Conservation (phyloP, 2,797 vertebrate species). For the Enteromius fasciolatus region DNA sequence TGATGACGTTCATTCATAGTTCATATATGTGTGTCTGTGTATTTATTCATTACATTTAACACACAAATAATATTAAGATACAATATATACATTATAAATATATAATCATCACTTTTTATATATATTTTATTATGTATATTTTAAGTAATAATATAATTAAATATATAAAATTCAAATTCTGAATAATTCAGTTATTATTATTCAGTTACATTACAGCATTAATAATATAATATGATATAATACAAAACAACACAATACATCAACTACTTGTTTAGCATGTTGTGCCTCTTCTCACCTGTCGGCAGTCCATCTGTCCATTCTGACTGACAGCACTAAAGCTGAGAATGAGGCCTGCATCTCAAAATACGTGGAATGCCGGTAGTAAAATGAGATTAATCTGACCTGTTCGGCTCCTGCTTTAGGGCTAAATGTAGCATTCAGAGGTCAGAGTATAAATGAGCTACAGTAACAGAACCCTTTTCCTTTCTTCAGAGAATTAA, state of each 20-base stretch:
- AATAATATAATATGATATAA: background rate
- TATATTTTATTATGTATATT: background rate
- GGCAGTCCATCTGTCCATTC: background rate
- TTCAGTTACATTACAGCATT: background rate
- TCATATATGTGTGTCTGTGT: background rate
- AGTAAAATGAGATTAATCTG: slow-evolving; percentile 78
- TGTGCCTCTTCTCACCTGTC: background rate
- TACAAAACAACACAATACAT: no score
- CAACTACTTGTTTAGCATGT: background rate
- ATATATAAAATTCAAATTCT: background rate
- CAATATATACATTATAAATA: background rate
- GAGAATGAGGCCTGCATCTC: slow-evolving; percentile 47
- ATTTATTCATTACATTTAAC: no score
- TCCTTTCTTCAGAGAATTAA: slow-evolving; percentile 75
- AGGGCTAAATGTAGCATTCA: slow-evolving; percentile 73
- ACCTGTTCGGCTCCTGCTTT: slow-evolving; percentile 74
- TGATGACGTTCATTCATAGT: background rate
- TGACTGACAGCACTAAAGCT: slow-evolving; percentile 6
- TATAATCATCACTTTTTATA: background rate
- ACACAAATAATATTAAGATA: background rate
- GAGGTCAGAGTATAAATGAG: slow-evolving; percentile 70
- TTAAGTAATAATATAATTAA: background rate
- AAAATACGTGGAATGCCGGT: slow-evolving; percentile 55
- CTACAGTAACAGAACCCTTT: slow-evolving; percentile 69
- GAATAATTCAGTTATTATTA: background rate